A percentile compares a stretch with the other conserved stretches of the same genome.
Evolutionary conservation across 2,888 invertebrate species (phyloP).

Genomic region (Lepetodrilus schrolli): DNA sequence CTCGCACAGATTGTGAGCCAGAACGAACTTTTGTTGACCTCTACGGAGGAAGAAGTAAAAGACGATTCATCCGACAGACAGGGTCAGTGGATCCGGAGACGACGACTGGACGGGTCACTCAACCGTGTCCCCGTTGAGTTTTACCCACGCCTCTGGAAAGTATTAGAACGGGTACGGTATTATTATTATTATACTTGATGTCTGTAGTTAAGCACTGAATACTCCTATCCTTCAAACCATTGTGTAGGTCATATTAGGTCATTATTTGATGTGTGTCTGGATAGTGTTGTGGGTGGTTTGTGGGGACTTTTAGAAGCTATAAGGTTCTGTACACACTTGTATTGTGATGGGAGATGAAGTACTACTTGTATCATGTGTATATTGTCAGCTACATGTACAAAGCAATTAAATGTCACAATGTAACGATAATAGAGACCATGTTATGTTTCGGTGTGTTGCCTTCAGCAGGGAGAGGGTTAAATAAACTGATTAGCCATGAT

Average conservation of each 20-base stretch:
- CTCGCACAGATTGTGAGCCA: conserved; percentile 32
- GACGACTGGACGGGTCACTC: conserved; percentile 95
- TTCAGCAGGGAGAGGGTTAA: too few relatives aligned
- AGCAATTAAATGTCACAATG: too few relatives aligned
- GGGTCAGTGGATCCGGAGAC: conserved; percentile 96
- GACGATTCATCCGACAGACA: conserved; percentile 81
- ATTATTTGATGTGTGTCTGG: not conserved
- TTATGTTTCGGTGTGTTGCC: too few relatives aligned
- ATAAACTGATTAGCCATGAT: too few relatives aligned
- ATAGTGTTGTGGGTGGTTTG: not conserved
- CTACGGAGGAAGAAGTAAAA: conserved; percentile 43
- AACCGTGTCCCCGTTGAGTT: conserved; percentile 97
- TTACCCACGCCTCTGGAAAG: conserved; percentile 92
- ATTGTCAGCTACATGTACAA: too few relatives aligned
- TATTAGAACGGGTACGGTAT: conserved; percentile 76
- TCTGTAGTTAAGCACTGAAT: too few relatives aligned
- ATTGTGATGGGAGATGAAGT: too few relatives aligned
- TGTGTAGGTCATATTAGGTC: too few relatives aligned
- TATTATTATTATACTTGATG: not conserved
- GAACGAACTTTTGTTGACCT: conserved; percentile 37
- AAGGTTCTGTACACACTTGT: too few relatives aligned
- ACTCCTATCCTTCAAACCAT: too few relatives aligned
- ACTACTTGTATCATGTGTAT: too few relatives aligned
- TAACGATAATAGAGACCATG: too few relatives aligned
- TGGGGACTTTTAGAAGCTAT: not conserved